phyloP scores from a whole-genome alignment of 2,113 vertebrate genomes.

The Clarias batrachus region DNA sequence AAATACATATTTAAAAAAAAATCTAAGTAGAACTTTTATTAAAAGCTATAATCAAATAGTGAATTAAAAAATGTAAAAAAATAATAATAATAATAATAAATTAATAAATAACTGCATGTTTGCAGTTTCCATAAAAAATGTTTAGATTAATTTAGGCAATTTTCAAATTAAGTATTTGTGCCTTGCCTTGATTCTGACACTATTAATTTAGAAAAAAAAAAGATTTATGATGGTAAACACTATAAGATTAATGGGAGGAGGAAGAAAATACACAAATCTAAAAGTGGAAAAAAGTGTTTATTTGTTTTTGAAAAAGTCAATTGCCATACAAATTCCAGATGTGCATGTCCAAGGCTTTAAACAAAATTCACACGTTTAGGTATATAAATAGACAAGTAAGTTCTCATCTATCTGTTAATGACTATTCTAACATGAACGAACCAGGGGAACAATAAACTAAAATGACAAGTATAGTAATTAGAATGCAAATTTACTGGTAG shows the following conservation, averaged over 20 bases:
- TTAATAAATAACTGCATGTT: background rate
- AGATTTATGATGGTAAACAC: background rate
- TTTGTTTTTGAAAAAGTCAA: background rate
- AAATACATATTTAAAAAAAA: background rate
- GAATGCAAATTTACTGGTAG: background rate
- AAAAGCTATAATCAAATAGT: background rate
- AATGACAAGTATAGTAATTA: background rate
- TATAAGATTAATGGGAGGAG: background rate
- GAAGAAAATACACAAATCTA: background rate
- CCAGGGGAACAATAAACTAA: background rate
- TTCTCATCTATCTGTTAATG: background rate
- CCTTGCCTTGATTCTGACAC: constrained; percentile 44
- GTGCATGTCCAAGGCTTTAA: background rate
- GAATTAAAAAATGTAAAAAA: too few relatives aligned
- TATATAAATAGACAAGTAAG: background rate
- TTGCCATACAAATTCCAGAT: background rate
- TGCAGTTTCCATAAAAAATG: background rate
- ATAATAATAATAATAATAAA: background rate
- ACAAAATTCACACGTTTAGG: background rate
- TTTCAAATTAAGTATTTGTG: background rate
- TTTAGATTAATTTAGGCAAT: background rate
- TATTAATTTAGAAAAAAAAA: background rate
- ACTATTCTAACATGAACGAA: background rate
- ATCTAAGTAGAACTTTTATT: background rate
- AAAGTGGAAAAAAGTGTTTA: constrained; percentile 6